Conservation (phyloP, 2,888 invertebrate species). For the Ichneumoninae sp. region DNA sequence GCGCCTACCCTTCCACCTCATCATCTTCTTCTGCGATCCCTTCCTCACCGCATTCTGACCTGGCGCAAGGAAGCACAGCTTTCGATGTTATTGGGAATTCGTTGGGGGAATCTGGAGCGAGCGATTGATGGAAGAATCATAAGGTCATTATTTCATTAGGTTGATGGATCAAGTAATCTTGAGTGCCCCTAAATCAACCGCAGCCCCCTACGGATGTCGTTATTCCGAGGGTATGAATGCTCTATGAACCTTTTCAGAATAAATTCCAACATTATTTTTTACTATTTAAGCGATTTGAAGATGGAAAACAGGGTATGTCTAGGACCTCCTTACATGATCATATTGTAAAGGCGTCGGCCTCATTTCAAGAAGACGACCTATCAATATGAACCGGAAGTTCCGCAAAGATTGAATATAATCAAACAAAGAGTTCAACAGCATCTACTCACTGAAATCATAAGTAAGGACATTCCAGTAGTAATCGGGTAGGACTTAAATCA, state of each 20-base stretch:
- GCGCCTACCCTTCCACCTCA: conserved; percentile 30
- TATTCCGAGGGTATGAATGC: not conserved
- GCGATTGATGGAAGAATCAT: conserved; percentile 16
- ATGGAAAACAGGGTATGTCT: not conserved
- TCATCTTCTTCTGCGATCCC: conserved; percentile 10
- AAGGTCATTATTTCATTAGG: conserved; percentile 32
- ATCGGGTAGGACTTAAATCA: no score
- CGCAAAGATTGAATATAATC: no score
- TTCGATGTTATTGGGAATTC: conserved; percentile 41
- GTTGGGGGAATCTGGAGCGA: not conserved
- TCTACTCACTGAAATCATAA: no score
- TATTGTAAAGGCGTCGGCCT: no score
- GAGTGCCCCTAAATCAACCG: not conserved
- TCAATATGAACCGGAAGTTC: no score
- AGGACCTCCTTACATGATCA: no score
- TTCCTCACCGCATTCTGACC: conserved; percentile 48
- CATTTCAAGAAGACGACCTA: no score
- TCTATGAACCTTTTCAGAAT: not conserved
- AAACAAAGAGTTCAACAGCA: no score
- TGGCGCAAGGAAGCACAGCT: conserved; percentile 49
- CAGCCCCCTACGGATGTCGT: not conserved
- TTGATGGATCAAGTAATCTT: not conserved
- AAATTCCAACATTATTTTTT: not conserved
- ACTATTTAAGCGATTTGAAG: not conserved
- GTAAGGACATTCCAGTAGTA: no score